Base-by-base conservation (phyloP, 2,888 invertebrate genomes). In the Rhingia campestris region DNA sequence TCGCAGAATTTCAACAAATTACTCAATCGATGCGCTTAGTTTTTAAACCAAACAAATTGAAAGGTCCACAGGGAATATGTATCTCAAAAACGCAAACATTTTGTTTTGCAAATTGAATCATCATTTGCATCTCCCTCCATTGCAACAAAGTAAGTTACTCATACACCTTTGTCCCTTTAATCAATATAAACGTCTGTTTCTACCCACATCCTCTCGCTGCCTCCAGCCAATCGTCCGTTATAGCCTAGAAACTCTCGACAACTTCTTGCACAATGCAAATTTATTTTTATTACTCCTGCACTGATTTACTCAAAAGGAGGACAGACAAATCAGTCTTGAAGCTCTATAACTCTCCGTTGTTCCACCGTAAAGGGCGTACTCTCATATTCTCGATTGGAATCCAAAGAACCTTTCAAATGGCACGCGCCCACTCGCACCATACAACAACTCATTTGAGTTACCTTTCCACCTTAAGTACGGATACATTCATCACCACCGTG, bases 231-330 rank as follows among this genome's bases (percentile, higher is more conserved):
- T 51, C n/a, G 10, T 22, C 64, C 39, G 9, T 12, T 53, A 66
- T 53, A 51, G 12, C 32, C 35, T n/a, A 64, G 10, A 47, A 37
- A 72, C 43, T 70, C 63, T 14, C 35, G 7, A 32, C 58, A 66
- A 66, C 59, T 61, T 73, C 54, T 80, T 80, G 47, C 67, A 54
- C 43, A 76, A 76, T 61, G 59, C 81, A 81, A 75, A 76, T 81
- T 81, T 70, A 75, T 67, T 66, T 22, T 59, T 14, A 45, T 49
- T 66, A 54, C 59, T 54, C 54, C 35, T 22, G n/a, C n/a, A 14
- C n/a, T 63, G 49, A 64, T 54, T 41, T 56, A 58, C 49, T 32
- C 47, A 47, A 5, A 14, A 53, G 63, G 63, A 72, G 61, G 43
- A 12, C 37, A 72, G 6, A 35, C 35, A 59, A 67, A 51, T 58